Base-by-base conservation (phyloP, 2,113 vertebrate genomes). In the Hypanus sabinus region DNA sequence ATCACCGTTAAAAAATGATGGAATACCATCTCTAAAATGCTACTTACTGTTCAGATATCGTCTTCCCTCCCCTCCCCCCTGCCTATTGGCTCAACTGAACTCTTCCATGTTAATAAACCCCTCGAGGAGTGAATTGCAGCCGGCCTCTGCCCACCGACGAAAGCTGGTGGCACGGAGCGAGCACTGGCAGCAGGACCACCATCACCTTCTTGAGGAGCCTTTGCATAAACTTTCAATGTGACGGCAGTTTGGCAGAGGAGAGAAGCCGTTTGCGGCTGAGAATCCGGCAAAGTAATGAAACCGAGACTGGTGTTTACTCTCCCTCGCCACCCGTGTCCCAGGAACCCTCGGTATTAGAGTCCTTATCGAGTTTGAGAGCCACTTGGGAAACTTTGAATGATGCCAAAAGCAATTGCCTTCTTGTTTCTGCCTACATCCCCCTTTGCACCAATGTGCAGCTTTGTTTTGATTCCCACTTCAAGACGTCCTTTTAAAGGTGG, bases 381-480 rank as follows among this genome's bases (percentile, higher is more conserved):
- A 70, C 22, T 92, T 2, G 65, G 88, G 38, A 62, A 92, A 9
- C 88, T 38, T 92, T 38, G 62, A 62, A 92, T 71, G 33, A 30
- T 92, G 88, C 62, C 88, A 92, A 92, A 70, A 92, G 88, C 65
- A 87, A 60, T 87, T 87, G 24, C 27, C 55, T 12, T 57, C 36
- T 38, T 83, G n/a, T 68, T 38, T 71, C n/a, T 70, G 88, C 88
- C 68, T 10, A 22, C 68, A n/a, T 92, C 18, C 3, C 33, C 65
- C 65, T 70, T 16, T 33, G 62, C 60, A 90, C 87, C 33, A 24
- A 60, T 87, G 27, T 27, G 24, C 55, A 14, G 55, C 27, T 92
- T 70, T 36, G 62, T 70, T 92, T 92, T 92, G 33, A 92, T 92
- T 92, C 68, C 88, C 36, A 92, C 30, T 92, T 36, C 68, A 38